Base-by-base conservation (phyloP, 2,888 invertebrate species). In the Acrobasis consociella region DNA sequence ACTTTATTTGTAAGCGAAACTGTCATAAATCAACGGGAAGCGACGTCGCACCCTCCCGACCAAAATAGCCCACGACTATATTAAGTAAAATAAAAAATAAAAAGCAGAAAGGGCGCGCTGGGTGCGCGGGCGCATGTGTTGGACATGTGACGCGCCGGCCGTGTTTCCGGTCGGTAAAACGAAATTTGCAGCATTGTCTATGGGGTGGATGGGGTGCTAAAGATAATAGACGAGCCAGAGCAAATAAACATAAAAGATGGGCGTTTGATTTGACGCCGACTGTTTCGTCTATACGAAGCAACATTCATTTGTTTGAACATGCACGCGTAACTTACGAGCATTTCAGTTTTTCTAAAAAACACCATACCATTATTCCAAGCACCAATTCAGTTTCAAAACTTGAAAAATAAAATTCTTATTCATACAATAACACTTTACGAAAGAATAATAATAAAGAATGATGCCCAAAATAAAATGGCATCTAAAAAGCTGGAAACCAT, bases 111-210 rank as follows among this genome's bases (percentile, higher is more conserved):
- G 83, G 87, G 87, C 83, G 78, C 75, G 75, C 69, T 76, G 76
- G 72, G 74, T 81, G 86, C 82, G 83, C 80, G 63, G 60, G 84
- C 86, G 86, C 91, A 91, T 89, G 88, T 91, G 91, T 77, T 66
- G 78, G 71, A 76, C 91, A 91, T 87, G 85, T 91, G 91, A 85
- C 81, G 86, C 72, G 72, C 70, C 69, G 62, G 66, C 58, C 49
- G 69, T 69, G 82, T 88, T 91, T 91, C 91, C 91, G 91, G 88
- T 87, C 80, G 76, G 75, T 75, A 77, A 78, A 79, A 77, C 74
- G 75, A 79, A 81, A 86, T 86, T 89, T 89, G 76, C 73, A 73
- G 75, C 70, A 82, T 86, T 85, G 85, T 85, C 77, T 80, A 66
- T 72, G 74, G 77, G 75, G 78, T 77, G 80, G 76, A 73, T 78